These are phyloP conservation scores for Chromis chromis DNA, from an alignment of 2,797 vertebrate species.

Conservation along the genomic window DNA sequence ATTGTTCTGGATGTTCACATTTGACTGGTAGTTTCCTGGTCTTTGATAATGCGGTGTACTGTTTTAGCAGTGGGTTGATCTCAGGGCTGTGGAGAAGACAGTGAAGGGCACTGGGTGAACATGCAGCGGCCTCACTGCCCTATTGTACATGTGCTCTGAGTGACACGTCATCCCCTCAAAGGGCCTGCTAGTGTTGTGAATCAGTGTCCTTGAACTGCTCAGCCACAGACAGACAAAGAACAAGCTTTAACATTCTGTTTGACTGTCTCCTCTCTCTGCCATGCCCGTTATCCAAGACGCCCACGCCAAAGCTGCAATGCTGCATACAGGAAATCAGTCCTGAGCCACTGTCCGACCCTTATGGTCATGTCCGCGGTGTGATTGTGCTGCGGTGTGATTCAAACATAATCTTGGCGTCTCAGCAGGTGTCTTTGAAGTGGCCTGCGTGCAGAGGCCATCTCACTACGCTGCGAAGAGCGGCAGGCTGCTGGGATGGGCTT, in stretches of 20 bases:
- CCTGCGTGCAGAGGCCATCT: conserved; percentile 70
- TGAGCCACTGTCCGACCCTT: conserved; percentile 38
- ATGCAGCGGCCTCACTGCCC: conserved; percentile 65
- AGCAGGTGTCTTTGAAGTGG: conserved; percentile 82
- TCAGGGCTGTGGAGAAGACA: conserved; percentile 63
- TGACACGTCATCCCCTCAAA: conserved; percentile 79
- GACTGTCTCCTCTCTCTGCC: conserved; percentile 62
- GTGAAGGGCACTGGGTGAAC: conserved; percentile 76
- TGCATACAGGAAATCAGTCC: conserved; percentile 48
- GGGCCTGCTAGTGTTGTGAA: conserved; percentile 72
- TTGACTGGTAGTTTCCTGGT: conserved; percentile 54
- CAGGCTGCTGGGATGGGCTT: conserved; percentile 77
- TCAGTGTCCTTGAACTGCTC: conserved; percentile 82
- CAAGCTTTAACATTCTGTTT: conserved; percentile 66
- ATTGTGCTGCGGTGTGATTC: conserved; percentile 62
- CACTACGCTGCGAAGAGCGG: conserved; percentile 58
- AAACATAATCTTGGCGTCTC: conserved; percentile 72
- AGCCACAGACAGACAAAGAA: conserved; percentile 76
- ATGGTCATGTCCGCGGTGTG: conserved; percentile 34
- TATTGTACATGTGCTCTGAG: conserved; percentile 76
- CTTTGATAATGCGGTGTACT: conserved; percentile 44
- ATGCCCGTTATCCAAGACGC: conserved; percentile 58
- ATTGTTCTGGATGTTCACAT: conserved; percentile 65
- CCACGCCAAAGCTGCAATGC: conserved; percentile 41
- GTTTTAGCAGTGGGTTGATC: conserved; percentile 56